phyloP scores from a whole-genome alignment of 2,113 vertebrate species.

The Condylura cristata region DNA sequence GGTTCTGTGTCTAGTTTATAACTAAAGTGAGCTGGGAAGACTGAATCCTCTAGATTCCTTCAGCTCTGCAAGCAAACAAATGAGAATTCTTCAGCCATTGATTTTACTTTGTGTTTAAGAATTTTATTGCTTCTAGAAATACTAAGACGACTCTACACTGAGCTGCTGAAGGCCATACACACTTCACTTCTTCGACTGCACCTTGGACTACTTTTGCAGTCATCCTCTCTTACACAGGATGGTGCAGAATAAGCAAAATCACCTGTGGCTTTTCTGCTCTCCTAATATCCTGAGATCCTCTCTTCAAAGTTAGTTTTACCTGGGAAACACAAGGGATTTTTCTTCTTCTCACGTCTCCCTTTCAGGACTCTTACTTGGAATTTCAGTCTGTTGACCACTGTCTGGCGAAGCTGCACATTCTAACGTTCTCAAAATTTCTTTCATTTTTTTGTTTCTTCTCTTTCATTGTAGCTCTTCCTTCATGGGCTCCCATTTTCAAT shows the following conservation, averaged over 20 bases:
- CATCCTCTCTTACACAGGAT: not conserved
- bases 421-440: not conserved
- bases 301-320: not conserved
- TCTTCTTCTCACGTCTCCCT: not conserved
- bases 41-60: not conserved
- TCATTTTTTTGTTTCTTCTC: slow-evolving; percentile 63
- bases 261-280: not conserved
- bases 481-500: slow-evolving; percentile 74
- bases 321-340: fast-evolving
- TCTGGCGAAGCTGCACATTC: not conserved
- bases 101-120: not conserved
- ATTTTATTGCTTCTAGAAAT: slow-evolving; percentile 16
- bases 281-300: not conserved
- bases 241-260: not conserved
- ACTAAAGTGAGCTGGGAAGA: not conserved
- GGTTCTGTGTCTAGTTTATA: not conserved
- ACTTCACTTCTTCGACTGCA: not conserved
- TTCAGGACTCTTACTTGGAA: not conserved
- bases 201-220: too few relatives aligned
- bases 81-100: not conserved
- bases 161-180: not conserved
- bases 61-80: not conserved
- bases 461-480: slow-evolving; percentile 66
- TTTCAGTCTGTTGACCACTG: not conserved
- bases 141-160: not conserved